Evolutionary conservation across 2,113 vertebrate genomes (phyloP), one percentile per base, ranked within the genome.

Genomic region (Thalassarche chlororhynchos): DNA sequence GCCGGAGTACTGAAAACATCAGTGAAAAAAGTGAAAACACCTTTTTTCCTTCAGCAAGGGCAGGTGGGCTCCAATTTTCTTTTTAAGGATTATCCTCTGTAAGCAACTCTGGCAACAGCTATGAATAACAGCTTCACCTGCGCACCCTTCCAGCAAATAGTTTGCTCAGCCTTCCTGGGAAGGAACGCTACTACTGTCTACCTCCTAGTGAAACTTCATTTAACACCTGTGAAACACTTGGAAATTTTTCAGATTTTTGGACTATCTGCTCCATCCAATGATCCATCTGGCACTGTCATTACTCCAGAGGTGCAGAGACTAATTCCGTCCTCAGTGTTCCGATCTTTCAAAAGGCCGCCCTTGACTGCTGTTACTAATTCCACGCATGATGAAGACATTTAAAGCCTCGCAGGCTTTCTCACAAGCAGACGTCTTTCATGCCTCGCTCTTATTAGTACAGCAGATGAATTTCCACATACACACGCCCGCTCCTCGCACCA

Each of bases 331-430:
- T 85, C 90, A 91, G 64, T 2, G 55, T 60, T 89, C 62, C 89
- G 81, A 61, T 78, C 89, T 79, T 74, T 87, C 19, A 7, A 87
- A 94, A 92, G 92, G 94, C 92, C 60, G 3, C 93, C 12, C 76
- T 90, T 60, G 85, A 61, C 66, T 61, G 55, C 78, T 20, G 54
- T 46, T 60, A 84, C 83, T 70, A 96, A 95, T 91, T 87, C 89
- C 24, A 11, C 7, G 80, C 69, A 60, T 58, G 84, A 94, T 83
- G 46, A 89, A 95, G 95, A 78, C 90, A 87, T 93, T 94, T 84
- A 81, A 77, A 96, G 61, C 49, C 81, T 92, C 17, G 21, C 81
- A 57, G 17, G 36, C 80, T 96, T 78, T 23, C 81, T 64, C 40
- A 66, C n/a, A 17, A 47, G 77, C 25, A 15, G 60, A 9, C 6